Base-by-base conservation (phyloP, 2,797 vertebrate species). In the Mormyrus hasselquistii region DNA sequence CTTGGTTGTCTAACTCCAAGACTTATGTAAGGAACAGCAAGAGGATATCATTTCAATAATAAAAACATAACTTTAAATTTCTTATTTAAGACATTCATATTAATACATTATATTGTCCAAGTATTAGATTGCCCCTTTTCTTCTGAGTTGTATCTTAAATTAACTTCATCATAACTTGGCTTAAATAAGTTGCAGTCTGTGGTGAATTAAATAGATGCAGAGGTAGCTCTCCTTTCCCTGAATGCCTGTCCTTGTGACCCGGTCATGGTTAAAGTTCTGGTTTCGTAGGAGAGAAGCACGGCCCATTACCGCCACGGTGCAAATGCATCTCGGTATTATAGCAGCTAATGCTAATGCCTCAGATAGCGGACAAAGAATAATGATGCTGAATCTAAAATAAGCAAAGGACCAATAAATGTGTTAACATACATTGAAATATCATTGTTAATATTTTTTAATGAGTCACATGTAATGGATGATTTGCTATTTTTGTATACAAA, bases 391-490 rank as follows among this genome's bases (percentile, higher is more conserved):
- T 79, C 73, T 38, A 44, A n/a, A 79, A 79, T 79, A 79, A 41
- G 29, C 19, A 16, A 38, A 79, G 38, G 73, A 79, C 73, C 73
- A 79, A 89, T 86, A 76, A 91, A 88, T 87, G 49, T 86, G 25
- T 90, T 88, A 88, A 90, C 57, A 62, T 83, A 87, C 55, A 57
- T 87, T 88, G 89, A 86, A 41, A 59, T 16, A 65, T 44, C 4
- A 55, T 85, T 89, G 73, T 90, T 90, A 87, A 84, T 89, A 25
- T 84, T 84, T 84, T 50, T n/a, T 84, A 22, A 19, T 84, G 79
- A 84, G n/a, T 47, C 47, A 79, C 41, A 50, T 84, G 41, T 50
- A 50, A 50, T 50, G 44, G n/a, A 22, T 86, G 7, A 86, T 76
- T 44, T 19, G 3, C 50, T 47, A 57, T 86, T 49, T 83, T 76